Conservation (phyloP, 2,113 vertebrate species). For the Hippoglossus stenolepis region DNA sequence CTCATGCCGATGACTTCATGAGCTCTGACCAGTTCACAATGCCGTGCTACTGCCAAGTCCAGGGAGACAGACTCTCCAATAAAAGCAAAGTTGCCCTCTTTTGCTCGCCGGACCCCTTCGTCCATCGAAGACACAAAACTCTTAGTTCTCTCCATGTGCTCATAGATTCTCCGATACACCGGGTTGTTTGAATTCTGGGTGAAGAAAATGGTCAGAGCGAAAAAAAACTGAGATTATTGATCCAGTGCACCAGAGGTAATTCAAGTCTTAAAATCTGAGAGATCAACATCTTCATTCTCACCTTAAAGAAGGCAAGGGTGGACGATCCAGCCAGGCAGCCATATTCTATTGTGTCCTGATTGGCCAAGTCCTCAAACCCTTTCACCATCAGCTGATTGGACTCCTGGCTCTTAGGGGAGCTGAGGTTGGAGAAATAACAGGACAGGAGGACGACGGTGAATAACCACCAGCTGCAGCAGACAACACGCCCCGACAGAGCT, state of each 20-base stretch:
- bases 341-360: conserved; percentile 86
- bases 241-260: background rate
- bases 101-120: conserved; percentile 84
- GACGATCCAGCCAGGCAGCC: conserved; percentile 87
- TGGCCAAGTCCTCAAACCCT: conserved; percentile 89
- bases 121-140: conserved; percentile 87
- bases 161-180: conserved; percentile 86
- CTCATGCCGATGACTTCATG: conserved; percentile 87
- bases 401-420: conserved; percentile 76
- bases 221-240: background rate
- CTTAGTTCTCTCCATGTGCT: conserved; percentile 88
- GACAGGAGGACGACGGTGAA: conserved; percentile 87
- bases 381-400: conserved; percentile 81
- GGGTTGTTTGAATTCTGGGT: conserved; percentile 89
- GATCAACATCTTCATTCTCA: conserved; percentile 35
- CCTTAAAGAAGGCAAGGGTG: conserved; percentile 90
- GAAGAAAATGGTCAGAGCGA: conserved; percentile 18
- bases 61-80: conserved; percentile 90
- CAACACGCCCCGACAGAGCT: conserved; percentile 84
- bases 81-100: conserved; percentile 87
- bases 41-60: conserved; percentile 85
- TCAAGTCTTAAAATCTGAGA: background rate
- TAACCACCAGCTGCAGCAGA: conserved; percentile 89
- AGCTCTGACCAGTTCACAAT: conserved; percentile 86
- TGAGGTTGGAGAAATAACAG: conserved; percentile 88